Evolutionary conservation across 2,113 vertebrate species (phyloP).

Genomic region (Apodemus speciosus): DNA sequence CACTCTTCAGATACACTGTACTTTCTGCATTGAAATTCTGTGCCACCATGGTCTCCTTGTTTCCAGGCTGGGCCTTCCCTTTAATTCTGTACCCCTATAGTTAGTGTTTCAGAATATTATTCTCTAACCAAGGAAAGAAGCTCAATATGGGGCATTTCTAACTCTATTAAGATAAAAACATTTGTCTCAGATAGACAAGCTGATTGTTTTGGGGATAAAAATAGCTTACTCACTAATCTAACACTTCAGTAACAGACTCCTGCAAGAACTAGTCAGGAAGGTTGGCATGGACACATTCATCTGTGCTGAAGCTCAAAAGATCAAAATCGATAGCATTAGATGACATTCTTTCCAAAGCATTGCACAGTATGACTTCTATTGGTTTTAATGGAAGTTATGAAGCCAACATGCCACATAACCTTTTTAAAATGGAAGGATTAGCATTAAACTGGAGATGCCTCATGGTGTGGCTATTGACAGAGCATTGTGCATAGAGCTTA

Average conservation of each 20-base stretch:
- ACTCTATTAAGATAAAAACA: constrained; percentile 46
- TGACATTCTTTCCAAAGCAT: constrained; percentile 55
- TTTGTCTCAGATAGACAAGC: constrained; percentile 61
- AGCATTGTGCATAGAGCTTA: constrained; percentile 38
- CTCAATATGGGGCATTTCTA: constrained; percentile 46
- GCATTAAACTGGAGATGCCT: constrained; percentile 47
- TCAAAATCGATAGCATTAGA: constrained; percentile 69
- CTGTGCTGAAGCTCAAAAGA: constrained; percentile 65
- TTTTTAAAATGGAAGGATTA: constrained; percentile 72
- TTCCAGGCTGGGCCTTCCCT: background rate
- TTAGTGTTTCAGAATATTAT: background rate
- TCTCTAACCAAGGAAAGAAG: constrained; percentile 49
- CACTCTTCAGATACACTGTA: background rate
- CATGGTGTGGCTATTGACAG: constrained; percentile 59
- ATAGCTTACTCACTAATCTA: constrained; percentile 67
- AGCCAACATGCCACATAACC: constrained; percentile 61
- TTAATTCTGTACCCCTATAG: background rate
- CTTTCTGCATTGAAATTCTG: background rate
- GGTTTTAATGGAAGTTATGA: constrained; percentile 64
- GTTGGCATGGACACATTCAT: constrained; percentile 50
- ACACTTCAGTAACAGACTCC: constrained; percentile 3
- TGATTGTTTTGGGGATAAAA: constrained; percentile 63
- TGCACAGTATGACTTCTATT: constrained; percentile 47
- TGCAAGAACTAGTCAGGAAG: constrained; percentile 34
- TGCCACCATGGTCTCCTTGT: background rate